Base-by-base conservation (phyloP, 2,888 invertebrate species). In the Cenopis cana region DNA sequence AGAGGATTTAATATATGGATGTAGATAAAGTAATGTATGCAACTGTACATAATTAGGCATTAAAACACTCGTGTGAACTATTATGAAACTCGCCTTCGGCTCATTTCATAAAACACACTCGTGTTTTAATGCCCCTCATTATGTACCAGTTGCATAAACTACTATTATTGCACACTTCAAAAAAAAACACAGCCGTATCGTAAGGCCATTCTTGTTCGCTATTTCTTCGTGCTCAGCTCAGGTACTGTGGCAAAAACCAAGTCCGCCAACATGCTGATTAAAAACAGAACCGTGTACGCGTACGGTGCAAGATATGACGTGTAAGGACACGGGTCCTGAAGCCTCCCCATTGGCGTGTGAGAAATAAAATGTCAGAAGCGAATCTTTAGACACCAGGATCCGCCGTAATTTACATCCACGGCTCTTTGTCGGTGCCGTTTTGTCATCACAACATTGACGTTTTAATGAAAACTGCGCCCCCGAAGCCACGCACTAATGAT, bases 381-480 rank as follows among this genome's bases (percentile, higher is more conserved):
- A 18, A 49, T 62, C 8, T 33, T 61, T 50, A 50, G 24, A 6
- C 79, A 75, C 54, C 78, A 75, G 78, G 79, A 85, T 83, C 78
- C 78, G 78, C 76, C 77, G 79, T 79, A 84, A 84, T 85, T 81
- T 76, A 72, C 75, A 70, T 73, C 73, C 74, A 68, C 74, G 74
- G 68, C 68, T 70, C 74, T 76, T 79, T 80, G 81, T 77, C 55
- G 75, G 75, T 75, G 70, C 77, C 72, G 81, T 78, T 85, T 85
- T 86, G 86, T 86, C 83, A 83, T 87, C 85, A 82, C 84, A 86
- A 87, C 87, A 87, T 88, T 84, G 88, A 83, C 78, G 85, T 90
- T 87, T 87, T 88, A 91, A 90, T 91, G 91, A 91, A 90, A 90
- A 86, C 87, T 80, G 82, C 78, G 77, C 82, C 89, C 90, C 88